phyloP scores from a whole-genome alignment of 2,113 vertebrate species.

The Antidorcas marsupialis region DNA sequence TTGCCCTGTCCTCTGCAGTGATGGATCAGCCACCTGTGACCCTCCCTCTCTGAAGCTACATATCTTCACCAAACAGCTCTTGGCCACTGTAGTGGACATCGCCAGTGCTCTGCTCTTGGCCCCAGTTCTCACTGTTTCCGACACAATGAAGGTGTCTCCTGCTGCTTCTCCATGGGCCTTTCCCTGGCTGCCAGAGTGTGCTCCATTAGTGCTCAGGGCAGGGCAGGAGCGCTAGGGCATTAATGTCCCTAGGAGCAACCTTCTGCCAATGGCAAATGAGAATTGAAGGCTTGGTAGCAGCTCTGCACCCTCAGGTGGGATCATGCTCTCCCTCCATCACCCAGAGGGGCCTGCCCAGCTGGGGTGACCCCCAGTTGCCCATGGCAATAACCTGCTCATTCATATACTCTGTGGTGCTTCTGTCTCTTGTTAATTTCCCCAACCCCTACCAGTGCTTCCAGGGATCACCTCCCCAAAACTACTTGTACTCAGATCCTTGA shows the following conservation, averaged over 20 bases:
- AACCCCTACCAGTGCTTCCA: background rate
- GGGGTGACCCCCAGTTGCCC: background rate
- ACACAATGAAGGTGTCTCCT: background rate
- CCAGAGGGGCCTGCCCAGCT: background rate
- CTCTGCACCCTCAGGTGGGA: background rate
- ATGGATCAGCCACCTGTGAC: background rate
- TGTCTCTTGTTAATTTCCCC: background rate
- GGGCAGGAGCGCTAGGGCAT: background rate
- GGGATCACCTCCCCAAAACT: too few relatives aligned
- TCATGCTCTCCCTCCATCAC: rapidly evolving
- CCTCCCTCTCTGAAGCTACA: background rate
- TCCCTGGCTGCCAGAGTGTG: rapidly evolving
- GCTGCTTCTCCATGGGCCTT: background rate
- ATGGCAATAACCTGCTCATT: background rate
- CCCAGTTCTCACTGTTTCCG: background rate
- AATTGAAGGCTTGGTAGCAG: background rate
- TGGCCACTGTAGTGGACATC: background rate
- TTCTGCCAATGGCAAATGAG: rapidly evolving
- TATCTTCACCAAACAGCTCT: background rate
- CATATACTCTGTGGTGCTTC: background rate
- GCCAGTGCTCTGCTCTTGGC: background rate
- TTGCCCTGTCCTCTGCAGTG: background rate
- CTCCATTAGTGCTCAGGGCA: background rate
- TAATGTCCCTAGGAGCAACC: background rate
- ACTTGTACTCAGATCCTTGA: background rate